Evolutionary conservation across 2,888 invertebrate species (phyloP), one percentile per base, ranked within the genome.

Genomic region (Cheilosia impressa): DNA sequence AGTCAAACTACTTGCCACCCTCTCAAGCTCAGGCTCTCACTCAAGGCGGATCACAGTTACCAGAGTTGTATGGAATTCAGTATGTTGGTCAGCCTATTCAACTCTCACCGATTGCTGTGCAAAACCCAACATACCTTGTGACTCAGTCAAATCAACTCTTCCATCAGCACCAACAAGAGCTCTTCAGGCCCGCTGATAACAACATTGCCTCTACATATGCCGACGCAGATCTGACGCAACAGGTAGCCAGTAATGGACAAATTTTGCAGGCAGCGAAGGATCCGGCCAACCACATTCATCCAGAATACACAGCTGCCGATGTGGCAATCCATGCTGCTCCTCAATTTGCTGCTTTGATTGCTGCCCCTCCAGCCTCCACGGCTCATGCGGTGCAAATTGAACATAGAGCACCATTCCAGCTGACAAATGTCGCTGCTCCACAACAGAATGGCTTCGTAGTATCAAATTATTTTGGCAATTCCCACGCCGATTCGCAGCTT

Each of bases 151-250:
- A 92, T 75, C 91, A 92, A 81, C 90, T 93, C 9, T 91, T 91
- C 62, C 89, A 89, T 4, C 92, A 91, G 82, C 92, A 91, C 77
- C 92, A 92, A 60, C 91, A 91, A 82, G 90, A 92, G 13, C 90
- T 94, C 7, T 94, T 94, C 87, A 93, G 94, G 89, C 93, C 94
- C 10, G 93, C 94, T 87, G 89, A 94, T 68, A 93, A 93, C 50
- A 93, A 92, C 4, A 69, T 89, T 19, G 88, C 89, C 65, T 31
- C 89, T 2, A 90, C 90, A 41, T 91, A 91, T 63, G 89, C 89
- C 1, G 90, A 90, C 55, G 90, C 90, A 1, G 92, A 92, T 78
- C 87, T 91, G 13, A 91, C 91, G 6, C 91, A 91, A 73, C 90
- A 92, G 78, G 91, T 91, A 9, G 91, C 92, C 43, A 92, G 92